Evolutionary conservation across 2,113 vertebrate species (phyloP).

Genomic region (Myotis lucifugus): DNA sequence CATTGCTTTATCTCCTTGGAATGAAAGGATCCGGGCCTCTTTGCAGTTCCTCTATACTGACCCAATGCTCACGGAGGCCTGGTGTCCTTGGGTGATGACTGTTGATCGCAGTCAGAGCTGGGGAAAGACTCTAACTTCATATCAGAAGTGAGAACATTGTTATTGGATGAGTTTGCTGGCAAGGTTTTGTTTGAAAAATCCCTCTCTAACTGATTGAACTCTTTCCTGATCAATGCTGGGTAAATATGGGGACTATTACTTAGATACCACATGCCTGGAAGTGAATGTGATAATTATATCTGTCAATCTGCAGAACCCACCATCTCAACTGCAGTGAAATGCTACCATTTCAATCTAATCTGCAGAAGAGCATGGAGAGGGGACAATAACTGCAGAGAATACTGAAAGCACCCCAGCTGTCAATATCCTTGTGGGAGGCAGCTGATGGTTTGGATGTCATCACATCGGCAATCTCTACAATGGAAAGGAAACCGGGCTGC

Average conservation of each 20-base stretch:
- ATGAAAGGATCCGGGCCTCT: neutral
- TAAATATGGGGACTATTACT: conserved; percentile 70
- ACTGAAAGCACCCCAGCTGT: conserved; percentile 77
- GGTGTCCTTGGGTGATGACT: neutral
- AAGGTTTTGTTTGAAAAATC: neutral
- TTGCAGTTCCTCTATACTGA: neutral
- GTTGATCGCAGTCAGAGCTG: neutral
- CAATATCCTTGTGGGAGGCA: conserved; percentile 76
- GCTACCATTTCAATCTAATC: conserved; percentile 78
- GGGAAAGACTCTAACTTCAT: neutral
- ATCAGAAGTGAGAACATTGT: neutral
- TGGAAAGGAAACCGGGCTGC: conserved; percentile 75
- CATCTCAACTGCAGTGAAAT: conserved; percentile 76
- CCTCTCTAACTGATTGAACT: conserved; percentile 53
- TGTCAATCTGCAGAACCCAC: conserved; percentile 79
- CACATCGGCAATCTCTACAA: conserved; percentile 76
- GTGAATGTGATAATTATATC: conserved; percentile 78
- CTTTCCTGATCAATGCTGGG: conserved; percentile 62
- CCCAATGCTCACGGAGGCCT: accelerated
- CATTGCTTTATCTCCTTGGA: neutral
- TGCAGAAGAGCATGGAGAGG: conserved; percentile 38
- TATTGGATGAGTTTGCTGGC: neutral
- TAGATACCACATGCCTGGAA: conserved; percentile 77
- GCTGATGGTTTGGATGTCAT: conserved; percentile 80
- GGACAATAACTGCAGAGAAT: conserved; percentile 52